A percentile compares a stretch with the other conserved stretches of the same genome.
phyloP scores from a whole-genome alignment of 2,113 vertebrate genomes.

The Neolamprologus caudopunctatus region DNA sequence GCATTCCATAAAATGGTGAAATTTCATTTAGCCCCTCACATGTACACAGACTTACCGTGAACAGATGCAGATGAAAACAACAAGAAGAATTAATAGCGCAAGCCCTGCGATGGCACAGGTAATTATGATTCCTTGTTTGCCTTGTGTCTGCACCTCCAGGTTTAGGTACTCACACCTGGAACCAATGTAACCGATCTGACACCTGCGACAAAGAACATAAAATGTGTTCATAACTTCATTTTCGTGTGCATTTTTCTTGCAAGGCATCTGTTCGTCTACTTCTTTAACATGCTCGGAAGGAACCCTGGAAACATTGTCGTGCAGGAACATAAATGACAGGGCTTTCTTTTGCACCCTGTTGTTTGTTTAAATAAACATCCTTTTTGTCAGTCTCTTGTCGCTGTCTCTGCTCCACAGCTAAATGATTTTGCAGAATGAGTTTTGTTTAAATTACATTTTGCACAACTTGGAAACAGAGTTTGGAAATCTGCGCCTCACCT shows the following conservation, averaged over 20 bases:
- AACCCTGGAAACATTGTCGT: not conserved
- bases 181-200: constrained; percentile 72
- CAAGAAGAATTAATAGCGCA: constrained; percentile 70
- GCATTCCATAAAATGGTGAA: not conserved
- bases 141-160: constrained; percentile 56
- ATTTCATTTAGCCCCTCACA: not conserved
- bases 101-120: constrained; percentile 66
- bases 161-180: constrained; percentile 76
- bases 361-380: not conserved
- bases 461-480: not conserved
- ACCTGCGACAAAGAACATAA: constrained; percentile 57
- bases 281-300: not conserved
- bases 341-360: not conserved
- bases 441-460: not conserved
- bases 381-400: not conserved
- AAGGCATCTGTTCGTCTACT: not conserved
- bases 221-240: not conserved
- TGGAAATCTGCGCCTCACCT: constrained; percentile 45
- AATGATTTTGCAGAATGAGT: not conserved
- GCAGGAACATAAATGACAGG: not conserved
- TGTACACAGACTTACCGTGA: constrained; percentile 72
- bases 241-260: not conserved
- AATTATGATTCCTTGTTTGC: constrained; percentile 70
- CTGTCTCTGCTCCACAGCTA: not conserved
- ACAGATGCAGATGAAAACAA: constrained; percentile 72